Percentiles rank a stretch among this genome's conserved stretches.
Evolutionary conservation across 1,140 invertebrate genomes (phyloP).

Genomic region (Anoplophora glabripennis): DNA sequence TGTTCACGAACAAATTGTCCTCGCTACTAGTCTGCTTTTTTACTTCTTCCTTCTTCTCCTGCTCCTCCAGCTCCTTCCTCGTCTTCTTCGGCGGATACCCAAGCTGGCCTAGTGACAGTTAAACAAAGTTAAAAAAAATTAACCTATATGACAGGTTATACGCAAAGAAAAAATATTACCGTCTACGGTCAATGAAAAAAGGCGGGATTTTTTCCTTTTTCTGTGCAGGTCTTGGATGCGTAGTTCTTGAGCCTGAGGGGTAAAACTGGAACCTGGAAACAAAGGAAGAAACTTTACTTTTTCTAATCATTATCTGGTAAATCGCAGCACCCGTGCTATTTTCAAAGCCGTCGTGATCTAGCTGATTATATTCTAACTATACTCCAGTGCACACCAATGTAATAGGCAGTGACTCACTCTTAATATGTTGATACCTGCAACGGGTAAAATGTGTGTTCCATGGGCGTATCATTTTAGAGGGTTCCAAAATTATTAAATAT

Average conservation of each 20-base stretch:
- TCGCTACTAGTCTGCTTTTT: slow-evolving; percentile 22
- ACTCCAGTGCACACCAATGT: too few species aligned
- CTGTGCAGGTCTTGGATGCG: slow-evolving; percentile 53
- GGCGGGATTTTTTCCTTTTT: slow-evolving; percentile 41
- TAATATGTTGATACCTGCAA: too few species aligned
- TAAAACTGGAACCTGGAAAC: slow-evolving; percentile 50
- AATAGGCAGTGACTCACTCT: too few species aligned
- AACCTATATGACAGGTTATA: background rate
- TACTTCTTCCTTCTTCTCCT: slow-evolving; percentile 23
- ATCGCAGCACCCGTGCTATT: too few species aligned
- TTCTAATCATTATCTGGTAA: too few species aligned
- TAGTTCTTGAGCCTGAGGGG: slow-evolving; percentile 54
- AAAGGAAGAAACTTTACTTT: too few species aligned
- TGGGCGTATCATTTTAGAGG: too few species aligned
- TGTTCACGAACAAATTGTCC: slow-evolving; percentile 50
- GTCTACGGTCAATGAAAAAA: slow-evolving; percentile 42
- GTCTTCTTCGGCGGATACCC: slow-evolving; percentile 50
- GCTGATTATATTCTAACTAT: too few species aligned
- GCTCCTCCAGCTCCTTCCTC: slow-evolving; percentile 38
- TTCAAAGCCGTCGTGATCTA: too few species aligned
- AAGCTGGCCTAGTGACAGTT: slow-evolving; percentile 44
- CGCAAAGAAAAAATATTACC: slow-evolving; percentile 31
- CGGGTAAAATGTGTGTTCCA: too few species aligned
- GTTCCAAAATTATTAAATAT: too few species aligned
- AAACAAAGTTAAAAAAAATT: slow-evolving; percentile 7